These are phyloP conservation scores for Psephotus haematonotus DNA, from an alignment of 2,113 vertebrate genomes.

Conservation along the genomic window DNA sequence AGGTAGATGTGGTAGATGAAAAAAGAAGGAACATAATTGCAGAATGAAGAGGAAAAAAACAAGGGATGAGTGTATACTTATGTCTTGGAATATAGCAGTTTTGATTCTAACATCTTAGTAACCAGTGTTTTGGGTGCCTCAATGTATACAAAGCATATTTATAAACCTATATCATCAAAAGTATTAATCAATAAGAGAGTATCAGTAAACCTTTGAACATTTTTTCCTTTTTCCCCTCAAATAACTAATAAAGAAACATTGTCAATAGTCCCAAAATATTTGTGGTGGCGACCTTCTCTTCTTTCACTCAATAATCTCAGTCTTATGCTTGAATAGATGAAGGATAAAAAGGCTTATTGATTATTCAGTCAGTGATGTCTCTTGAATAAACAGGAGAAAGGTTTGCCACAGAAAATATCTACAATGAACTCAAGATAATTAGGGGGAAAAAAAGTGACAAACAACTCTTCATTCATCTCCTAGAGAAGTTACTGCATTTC, in stretches of 20 bases:
- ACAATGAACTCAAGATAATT: constrained; percentile 60
- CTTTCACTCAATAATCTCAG: constrained; percentile 53
- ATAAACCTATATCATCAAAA: neutral
- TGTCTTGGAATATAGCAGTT: neutral
- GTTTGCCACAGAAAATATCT: constrained; percentile 48
- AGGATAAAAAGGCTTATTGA: constrained; percentile 51
- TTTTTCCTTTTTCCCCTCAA: neutral
- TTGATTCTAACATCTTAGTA: neutral
- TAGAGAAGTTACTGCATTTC: constrained; percentile 18
- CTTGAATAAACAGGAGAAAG: constrained; percentile 57
- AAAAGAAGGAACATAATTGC: neutral
- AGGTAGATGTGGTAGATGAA: neutral
- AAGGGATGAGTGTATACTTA: neutral
- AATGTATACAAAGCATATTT: neutral
- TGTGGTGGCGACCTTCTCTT: neutral
- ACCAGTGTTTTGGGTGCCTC: neutral
- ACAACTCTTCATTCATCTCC: constrained; percentile 33
- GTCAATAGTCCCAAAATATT: constrained; percentile 42
- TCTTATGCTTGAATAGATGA: constrained; percentile 55
- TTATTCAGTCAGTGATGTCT: constrained; percentile 59
- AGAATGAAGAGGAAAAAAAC: neutral
- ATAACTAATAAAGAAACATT: neutral
- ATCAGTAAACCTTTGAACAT: neutral
- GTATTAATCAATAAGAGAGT: neutral
- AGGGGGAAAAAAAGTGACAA: neutral